phyloP scores from a whole-genome alignment of 2,113 vertebrate genomes.

The Laticauda colubrina region DNA sequence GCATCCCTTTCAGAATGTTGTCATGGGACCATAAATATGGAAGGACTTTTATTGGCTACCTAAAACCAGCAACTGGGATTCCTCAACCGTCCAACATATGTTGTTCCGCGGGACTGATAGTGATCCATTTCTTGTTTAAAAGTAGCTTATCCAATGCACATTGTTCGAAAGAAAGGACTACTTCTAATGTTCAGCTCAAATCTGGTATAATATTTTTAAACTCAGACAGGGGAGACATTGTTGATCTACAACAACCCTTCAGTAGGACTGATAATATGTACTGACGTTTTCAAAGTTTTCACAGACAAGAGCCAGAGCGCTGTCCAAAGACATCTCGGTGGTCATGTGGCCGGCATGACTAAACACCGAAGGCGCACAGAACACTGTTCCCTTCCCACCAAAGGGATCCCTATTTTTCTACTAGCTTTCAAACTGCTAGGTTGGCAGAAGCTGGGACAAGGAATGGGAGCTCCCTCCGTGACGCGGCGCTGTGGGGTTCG shows the following conservation, averaged over 20 bases:
- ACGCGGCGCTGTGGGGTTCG: no score
- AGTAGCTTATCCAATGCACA: neutral
- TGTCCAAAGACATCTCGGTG: no score
- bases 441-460: no score
- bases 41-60: neutral
- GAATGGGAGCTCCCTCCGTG: no score
- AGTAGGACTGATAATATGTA: neutral
- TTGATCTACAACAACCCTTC: neutral
- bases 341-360: no score
- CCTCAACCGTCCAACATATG: neutral
- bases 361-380: no score
- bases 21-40: neutral
- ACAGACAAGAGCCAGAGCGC: neutral
- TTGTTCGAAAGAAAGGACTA: neutral
- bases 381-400: no score
- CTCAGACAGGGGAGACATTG: neutral
- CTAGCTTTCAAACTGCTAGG: no score
- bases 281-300: neutral
- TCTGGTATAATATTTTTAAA: neutral
- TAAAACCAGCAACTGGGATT: neutral
- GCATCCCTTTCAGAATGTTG: neutral
- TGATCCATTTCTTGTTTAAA: neutral
- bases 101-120: neutral
- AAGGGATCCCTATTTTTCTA: no score
- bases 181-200: neutral